Base-by-base conservation (phyloP, 2,888 invertebrate genomes). In the Torymus aiolomorphi region DNA sequence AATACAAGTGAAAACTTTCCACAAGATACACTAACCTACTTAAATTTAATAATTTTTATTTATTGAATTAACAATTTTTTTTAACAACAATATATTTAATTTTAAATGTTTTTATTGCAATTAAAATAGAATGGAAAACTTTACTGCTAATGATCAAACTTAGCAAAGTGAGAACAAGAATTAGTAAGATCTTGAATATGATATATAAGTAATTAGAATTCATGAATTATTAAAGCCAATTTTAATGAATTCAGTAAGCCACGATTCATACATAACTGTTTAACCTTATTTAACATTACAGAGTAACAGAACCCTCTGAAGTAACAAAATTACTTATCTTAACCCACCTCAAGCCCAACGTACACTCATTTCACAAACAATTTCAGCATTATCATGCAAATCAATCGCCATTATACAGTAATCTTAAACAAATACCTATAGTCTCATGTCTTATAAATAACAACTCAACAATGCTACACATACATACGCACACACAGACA, bases 171-270 rank as follows among this genome's bases (percentile, higher is more conserved):
- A 42, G 42, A 42, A 42, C 8, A 42, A 42, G 8, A 42, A 42
- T 42, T 42, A 42, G 42, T 8, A 42, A 8, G 42, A 42, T 42
- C 42, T 42, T 42, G 42, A 42, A 42, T 42, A 42, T 42, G 42
- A 42, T 42, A 20, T 66, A 66, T 49, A 66, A 51, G 20, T 52
- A 66, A 49, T 66, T 66, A 52, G 52, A 52, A 51, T 52, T 42
- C 52, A 66, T 66, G 18, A 66, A 52, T 66, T 66, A 66, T 16
- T 49, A n/a, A 66, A 52, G 18, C 52, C 13, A 66, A 66, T 51
- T 52, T 18, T 20, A 66, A 66, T 66, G 14, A 12, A 51, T 51
- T 66, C 49, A 42, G 42, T 42, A 5, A 42, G 42, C 42, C 42
- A 8, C 42, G 8, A 42, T 42, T 42, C 42, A 8, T 42, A 10